These are phyloP conservation scores for Mesocricetus auratus DNA, from an alignment of 2,113 vertebrate species.

Conservation along the genomic window DNA sequence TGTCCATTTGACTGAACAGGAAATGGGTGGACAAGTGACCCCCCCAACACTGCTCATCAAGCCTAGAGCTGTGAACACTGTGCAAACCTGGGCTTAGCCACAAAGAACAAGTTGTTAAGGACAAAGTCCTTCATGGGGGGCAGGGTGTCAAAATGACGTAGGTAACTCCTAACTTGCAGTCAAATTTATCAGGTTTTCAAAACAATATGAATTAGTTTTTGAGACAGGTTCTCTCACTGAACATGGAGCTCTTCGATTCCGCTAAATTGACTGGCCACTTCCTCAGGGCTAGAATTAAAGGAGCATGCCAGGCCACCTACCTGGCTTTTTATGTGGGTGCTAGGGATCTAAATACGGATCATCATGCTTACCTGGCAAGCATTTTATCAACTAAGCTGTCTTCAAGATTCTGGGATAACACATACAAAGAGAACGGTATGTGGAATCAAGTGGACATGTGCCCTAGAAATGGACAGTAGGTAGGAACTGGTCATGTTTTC, in stretches of 20 bases:
- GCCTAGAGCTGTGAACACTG: fast-evolving
- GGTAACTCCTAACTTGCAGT: slow-evolving; percentile 67
- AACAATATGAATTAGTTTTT: slow-evolving; percentile 4
- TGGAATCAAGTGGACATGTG: slow-evolving; percentile 41
- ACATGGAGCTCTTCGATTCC: background rate
- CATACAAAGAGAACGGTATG: slow-evolving; percentile 49
- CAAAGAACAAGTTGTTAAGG: background rate
- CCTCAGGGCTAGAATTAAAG: background rate
- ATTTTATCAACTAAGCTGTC: background rate
- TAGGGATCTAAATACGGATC: background rate
- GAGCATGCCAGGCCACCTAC: too few species aligned
- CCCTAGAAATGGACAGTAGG: background rate
- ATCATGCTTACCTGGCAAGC: background rate
- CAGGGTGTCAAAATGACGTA: too few species aligned
- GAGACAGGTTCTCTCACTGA: background rate
- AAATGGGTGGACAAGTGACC: fast-evolving
- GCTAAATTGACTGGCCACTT: too few species aligned
- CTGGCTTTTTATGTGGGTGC: background rate
- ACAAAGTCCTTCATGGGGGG: background rate
- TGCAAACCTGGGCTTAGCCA: background rate
- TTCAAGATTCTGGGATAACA: background rate
- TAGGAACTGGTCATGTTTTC: background rate
- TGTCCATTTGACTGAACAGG: background rate
- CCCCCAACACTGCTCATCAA: background rate
- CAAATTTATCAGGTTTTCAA: slow-evolving; percentile 69